These are phyloP conservation scores for Trichogramma evanescens DNA, from an alignment of 2,888 invertebrate genomes.

Conservation along the genomic window DNA sequence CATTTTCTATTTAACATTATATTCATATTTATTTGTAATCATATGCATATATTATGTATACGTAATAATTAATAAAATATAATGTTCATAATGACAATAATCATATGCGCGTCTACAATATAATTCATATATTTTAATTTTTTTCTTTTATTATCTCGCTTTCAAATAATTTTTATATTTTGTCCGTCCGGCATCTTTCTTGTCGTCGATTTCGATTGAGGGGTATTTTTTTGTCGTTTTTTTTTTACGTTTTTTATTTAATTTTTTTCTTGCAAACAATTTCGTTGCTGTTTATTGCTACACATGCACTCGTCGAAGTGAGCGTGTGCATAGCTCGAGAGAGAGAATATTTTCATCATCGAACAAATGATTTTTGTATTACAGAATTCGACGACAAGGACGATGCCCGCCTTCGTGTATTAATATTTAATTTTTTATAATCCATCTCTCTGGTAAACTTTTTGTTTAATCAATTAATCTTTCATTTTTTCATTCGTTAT, in stretches of 20 bases:
- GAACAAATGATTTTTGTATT: too few relatives aligned
- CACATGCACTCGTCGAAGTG: too few relatives aligned
- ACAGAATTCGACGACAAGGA: too few relatives aligned
- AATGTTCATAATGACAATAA: slow-evolving; percentile 41
- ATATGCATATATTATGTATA: slow-evolving; percentile 32
- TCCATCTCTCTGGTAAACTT: not conserved
- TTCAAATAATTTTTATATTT: not conserved
- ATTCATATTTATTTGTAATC: slow-evolving; percentile 37
- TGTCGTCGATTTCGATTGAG: slow-evolving; percentile 22
- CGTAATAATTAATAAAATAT: slow-evolving; percentile 45
- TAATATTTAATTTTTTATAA: slow-evolving; percentile 4
- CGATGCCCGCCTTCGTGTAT: not conserved
- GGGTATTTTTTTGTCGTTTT: not conserved
- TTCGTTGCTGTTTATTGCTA: not conserved
- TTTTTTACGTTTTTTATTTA: not conserved
- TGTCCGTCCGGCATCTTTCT: slow-evolving; percentile 29
- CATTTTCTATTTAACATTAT: slow-evolving; percentile 39
- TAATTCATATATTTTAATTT: slow-evolving; percentile 9
- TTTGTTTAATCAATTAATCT: not conserved
- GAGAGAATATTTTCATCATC: too few relatives aligned
- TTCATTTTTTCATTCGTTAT: not conserved
- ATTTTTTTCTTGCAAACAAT: not conserved
- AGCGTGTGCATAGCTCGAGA: too few relatives aligned
- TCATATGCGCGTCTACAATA: slow-evolving; percentile 35
- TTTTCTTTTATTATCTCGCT: slow-evolving; percentile 32